Conservation (phyloP, 2,113 vertebrate species). For the Silurus asotus region DNA sequence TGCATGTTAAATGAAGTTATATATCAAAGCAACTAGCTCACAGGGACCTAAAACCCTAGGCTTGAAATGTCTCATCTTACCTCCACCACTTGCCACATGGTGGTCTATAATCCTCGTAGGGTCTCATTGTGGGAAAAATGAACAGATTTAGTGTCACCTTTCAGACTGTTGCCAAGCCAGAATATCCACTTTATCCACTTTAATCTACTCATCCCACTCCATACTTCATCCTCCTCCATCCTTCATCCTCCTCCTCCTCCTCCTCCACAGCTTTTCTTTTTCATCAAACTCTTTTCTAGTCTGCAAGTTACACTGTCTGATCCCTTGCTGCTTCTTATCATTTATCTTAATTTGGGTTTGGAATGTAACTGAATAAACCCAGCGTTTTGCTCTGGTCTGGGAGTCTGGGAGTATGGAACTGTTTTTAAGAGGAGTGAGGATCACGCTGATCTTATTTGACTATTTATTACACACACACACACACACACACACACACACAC, state of each 20-base stretch:
- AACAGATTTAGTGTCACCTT: slow-evolving; percentile 79
- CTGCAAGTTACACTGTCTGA: slow-evolving; percentile 17
- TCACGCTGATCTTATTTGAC: neutral
- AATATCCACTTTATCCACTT: slow-evolving; percentile 65
- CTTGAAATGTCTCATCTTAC: neutral
- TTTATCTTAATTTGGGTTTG: slow-evolving; percentile 32
- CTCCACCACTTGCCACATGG: neutral
- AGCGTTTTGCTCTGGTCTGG: slow-evolving; percentile 37
- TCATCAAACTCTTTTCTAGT: slow-evolving; percentile 5
- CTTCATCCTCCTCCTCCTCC: slow-evolving; percentile 44
- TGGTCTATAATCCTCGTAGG: neutral
- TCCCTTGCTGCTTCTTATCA: slow-evolving; percentile 7
- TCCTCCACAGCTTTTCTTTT: slow-evolving; percentile 37
- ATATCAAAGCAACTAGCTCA: neutral
- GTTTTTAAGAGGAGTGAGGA: slow-evolving; percentile 4
- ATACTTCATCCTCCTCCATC: slow-evolving; percentile 50
- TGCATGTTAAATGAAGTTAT: neutral
- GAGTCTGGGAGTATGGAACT: slow-evolving; percentile 51
- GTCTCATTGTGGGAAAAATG: slow-evolving; percentile 51
- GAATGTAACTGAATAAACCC: slow-evolving; percentile 57
- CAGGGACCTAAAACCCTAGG: neutral
- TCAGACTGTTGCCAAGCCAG: slow-evolving; percentile 71
- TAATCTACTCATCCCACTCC: slow-evolving; percentile 73
- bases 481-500: too few species aligned
- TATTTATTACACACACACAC: neutral